Evolutionary conservation across 2,797 vertebrate species (phyloP).

Genomic region (Sphenopsis melanotis): DNA sequence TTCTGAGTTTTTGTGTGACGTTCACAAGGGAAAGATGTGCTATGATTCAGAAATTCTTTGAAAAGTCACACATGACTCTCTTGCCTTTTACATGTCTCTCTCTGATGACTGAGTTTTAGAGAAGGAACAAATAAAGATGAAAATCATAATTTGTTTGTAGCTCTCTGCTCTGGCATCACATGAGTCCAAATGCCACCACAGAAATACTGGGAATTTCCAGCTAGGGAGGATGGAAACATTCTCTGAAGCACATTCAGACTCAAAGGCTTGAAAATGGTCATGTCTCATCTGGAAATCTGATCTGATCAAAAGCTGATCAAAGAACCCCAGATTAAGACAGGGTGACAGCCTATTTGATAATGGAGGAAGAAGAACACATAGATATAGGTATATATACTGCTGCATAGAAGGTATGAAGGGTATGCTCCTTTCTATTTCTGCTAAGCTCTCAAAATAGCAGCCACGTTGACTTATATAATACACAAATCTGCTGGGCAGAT

Average conservation of each 20-base stretch:
- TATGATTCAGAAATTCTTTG: neutral
- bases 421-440: neutral
- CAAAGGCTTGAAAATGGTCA: neutral
- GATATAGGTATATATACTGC: neutral
- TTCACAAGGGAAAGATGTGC: neutral
- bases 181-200: accelerated
- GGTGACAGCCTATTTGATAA: neutral
- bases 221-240: neutral
- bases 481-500: neutral
- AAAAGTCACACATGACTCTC: neutral
- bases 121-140: neutral
- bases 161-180: neutral
- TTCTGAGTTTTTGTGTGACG: neutral
- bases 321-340: neutral
- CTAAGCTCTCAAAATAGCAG: conserved; percentile 27
- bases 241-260: neutral
- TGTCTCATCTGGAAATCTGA: neutral
- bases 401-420: neutral
- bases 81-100: accelerated
- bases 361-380: neutral
- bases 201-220: neutral
- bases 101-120: neutral
- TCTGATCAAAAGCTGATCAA: neutral
- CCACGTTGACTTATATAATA: neutral
- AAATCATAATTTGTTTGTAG: neutral